These are phyloP conservation scores for Zonitis immaculata DNA, from an alignment of 2,888 invertebrate genomes.

Conservation along the genomic window DNA sequence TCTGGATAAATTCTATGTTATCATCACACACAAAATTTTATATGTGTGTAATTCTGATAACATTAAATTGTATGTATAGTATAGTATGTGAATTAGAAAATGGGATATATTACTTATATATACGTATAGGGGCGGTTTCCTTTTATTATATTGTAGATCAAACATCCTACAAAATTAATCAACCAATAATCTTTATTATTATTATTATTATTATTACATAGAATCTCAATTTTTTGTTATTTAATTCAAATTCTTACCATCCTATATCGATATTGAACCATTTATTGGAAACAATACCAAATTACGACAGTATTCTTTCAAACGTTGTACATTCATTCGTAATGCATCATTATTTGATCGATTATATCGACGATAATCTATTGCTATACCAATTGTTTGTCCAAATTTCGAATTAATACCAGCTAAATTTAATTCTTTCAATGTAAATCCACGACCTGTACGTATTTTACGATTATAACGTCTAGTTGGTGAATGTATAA, in stretches of 20 bases:
- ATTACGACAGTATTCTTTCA: conserved; percentile 88
- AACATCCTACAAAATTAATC: background rate
- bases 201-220: too few relatives aligned
- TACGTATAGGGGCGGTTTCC: conserved; percentile 16
- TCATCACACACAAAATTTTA: conserved; percentile 1
- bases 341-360: conserved; percentile 85
- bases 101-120: too few relatives aligned
- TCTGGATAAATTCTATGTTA: conserved; percentile 14
- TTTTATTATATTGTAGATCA: too few relatives aligned
- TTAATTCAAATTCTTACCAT: conserved; percentile 66
- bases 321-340: conserved; percentile 81
- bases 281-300: conserved; percentile 92
- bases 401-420: conserved; percentile 78
- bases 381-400: conserved; percentile 85
- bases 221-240: background rate
- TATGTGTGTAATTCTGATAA: too few relatives aligned
- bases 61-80: background rate
- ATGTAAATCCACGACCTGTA: conserved; percentile 88
- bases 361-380: conserved; percentile 88
- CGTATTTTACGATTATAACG: conserved; percentile 89
- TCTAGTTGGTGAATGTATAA: conserved; percentile 86
- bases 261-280: conserved; percentile 34
- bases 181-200: background rate
- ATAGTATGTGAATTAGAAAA: conserved; percentile 6
- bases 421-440: conserved; percentile 88